Base-by-base conservation (phyloP, 2,888 invertebrate species). In the Zygothrica quintamaculata region DNA sequence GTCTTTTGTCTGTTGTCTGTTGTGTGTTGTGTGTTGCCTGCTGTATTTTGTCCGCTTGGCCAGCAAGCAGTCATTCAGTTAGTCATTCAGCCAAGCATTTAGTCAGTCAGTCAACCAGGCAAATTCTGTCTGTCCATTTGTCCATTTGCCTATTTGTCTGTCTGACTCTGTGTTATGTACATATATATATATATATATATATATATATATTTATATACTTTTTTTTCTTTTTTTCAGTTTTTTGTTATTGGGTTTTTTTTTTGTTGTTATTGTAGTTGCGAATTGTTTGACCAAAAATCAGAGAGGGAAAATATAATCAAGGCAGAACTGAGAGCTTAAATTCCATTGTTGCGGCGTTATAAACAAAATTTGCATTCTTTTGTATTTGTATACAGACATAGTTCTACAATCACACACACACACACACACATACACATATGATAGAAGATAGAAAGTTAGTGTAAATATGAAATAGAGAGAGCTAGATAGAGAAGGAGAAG, bases 301-400 rank as follows among this genome's bases (percentile, higher is more conserved):
- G 68, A 61, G 52, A 61, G 70, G 42, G 40, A 61, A 74, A 61
- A 74, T 70, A 74, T 61, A 76, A 61, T 61, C 73, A 57, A 68
- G 51, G 42, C 60, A 65, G 58, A 55, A 65, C 68, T 68, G 53
- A 61, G 76, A 66, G 74, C 74, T 66, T 44, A 77, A 77, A 85
- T 85, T 85, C 86, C 85, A 85, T 82, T 82, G 84, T 76, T 74
- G 67, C 65, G 70, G 67, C 76, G 71, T 81, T 85, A 81, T 85
- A 84, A 84, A 84, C 79, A 81, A 84, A 85, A 85, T 77, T 82
- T 84, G 69, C 84, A 80, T 84, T 81, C 78, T 74, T 69, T 62
- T 16, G 37, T 55, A 58, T 51, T 42, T 15, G 46, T 68, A 55
- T 43, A 50, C 44, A 15, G 31, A 31, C 4, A 18, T 3, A 25